A percentile compares a stretch with the other conserved stretches of the same genome.
Conservation (phyloP, 2,113 vertebrate species). For the Psammodynastes pulverulentus region DNA sequence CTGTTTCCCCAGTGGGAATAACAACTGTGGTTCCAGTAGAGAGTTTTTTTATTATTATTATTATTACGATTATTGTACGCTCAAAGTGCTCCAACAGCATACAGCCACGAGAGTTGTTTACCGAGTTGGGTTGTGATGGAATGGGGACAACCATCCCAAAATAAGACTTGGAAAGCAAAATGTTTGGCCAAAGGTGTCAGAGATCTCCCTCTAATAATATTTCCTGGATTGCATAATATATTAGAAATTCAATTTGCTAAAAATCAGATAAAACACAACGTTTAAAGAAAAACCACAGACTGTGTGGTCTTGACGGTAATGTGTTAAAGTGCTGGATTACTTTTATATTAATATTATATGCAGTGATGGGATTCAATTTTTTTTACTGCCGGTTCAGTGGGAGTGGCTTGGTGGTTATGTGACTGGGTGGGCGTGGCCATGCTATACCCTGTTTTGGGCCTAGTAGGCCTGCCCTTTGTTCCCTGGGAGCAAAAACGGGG, state of each 20-base stretch:
- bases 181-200: background rate
- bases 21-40: background rate
- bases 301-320: background rate
- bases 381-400: too few species aligned
- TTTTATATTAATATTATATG: background rate
- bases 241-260: background rate
- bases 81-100: background rate
- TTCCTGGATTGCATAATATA: background rate
- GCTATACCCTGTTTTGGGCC: too few species aligned
- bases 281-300: background rate
- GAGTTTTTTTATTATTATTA: too few species aligned
- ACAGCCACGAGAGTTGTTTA: background rate
- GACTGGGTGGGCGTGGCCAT: too few species aligned
- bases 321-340: background rate
- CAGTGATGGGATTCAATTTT: too few species aligned
- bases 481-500: too few species aligned
- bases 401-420: too few species aligned
- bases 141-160: background rate
- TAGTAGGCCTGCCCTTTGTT: too few species aligned
- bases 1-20: background rate
- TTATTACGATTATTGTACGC: background rate
- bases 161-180: background rate
- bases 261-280: background rate
- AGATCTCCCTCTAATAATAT: background rate
- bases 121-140: background rate